These are phyloP conservation scores for Boulengerochromis microlepis DNA, from an alignment of 2,113 vertebrate genomes.

Conservation along the genomic window DNA sequence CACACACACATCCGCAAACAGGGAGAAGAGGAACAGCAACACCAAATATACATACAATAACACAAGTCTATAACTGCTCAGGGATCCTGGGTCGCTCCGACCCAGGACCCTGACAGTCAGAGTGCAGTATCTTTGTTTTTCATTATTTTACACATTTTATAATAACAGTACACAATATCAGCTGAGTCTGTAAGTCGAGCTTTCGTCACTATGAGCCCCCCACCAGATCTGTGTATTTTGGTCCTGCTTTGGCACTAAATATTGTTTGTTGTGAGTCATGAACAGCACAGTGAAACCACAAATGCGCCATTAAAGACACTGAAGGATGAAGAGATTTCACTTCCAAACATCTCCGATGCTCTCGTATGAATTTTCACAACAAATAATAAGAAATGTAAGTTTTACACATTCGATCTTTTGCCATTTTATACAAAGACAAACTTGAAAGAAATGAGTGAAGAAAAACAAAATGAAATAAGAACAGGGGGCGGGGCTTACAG, in stretches of 20 bases:
- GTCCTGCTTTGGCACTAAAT: background rate
- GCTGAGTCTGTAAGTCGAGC: background rate
- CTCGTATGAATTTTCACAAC: background rate
- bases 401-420: background rate
- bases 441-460: background rate
- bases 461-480: background rate
- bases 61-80: too few species aligned
- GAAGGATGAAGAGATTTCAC: background rate
- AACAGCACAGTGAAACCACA: background rate
- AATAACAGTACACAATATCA: background rate
- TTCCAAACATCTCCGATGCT: background rate
- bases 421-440: background rate
- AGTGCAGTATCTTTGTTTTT: background rate
- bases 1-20: too few species aligned
- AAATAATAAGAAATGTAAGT: rapidly evolving
- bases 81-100: too few species aligned
- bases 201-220: background rate
- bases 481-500: background rate
- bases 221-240: background rate
- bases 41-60: too few species aligned
- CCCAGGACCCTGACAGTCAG: too few species aligned
- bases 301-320: background rate
- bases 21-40: too few species aligned
- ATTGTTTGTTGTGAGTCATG: background rate
- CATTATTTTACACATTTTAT: background rate